These are phyloP conservation scores for Trichechus manatus DNA, from an alignment of 2,113 vertebrate species.

Conservation along the genomic window DNA sequence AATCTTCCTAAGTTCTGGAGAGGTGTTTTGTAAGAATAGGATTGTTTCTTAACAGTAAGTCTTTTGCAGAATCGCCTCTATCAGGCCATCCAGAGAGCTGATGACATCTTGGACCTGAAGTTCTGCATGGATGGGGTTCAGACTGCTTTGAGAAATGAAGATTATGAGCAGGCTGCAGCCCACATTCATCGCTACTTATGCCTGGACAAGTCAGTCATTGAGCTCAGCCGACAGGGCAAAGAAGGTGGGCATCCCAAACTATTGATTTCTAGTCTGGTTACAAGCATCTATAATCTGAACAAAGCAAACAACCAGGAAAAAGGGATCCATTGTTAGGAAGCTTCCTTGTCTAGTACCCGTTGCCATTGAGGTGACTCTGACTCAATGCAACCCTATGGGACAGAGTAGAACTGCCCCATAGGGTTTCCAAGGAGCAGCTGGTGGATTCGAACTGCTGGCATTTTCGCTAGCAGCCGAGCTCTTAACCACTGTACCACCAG, in stretches of 20 bases:
- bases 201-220: slow-evolving; percentile 98
- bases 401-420: too few relatives aligned
- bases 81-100: slow-evolving; percentile 97
- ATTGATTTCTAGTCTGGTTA: not conserved
- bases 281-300: slow-evolving; percentile 30
- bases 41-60: slow-evolving; percentile 48
- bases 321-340: not conserved
- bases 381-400: too few relatives aligned
- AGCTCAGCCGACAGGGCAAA: slow-evolving; percentile 97
- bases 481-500: too few relatives aligned
- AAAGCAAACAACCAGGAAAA: slow-evolving; percentile 6
- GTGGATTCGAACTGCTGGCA: too few relatives aligned
- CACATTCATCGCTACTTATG: slow-evolving; percentile 98
- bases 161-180: slow-evolving; percentile 97
- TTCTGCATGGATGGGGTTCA: slow-evolving; percentile 99
- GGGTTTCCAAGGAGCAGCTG: too few relatives aligned
- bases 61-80: slow-evolving; percentile 96
- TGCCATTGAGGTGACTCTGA: too few relatives aligned
- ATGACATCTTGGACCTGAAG: slow-evolving; percentile 98
- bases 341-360: not conserved
- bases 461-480: too few relatives aligned
- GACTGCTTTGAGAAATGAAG: slow-evolving; percentile 94
- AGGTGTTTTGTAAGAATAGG: not conserved
- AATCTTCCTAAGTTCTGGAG: slow-evolving; percentile 12
- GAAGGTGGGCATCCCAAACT: slow-evolving; percentile 89